phyloP scores from a whole-genome alignment of 92 coral and sea anemone species.

The Phenganax marumi region DNA sequence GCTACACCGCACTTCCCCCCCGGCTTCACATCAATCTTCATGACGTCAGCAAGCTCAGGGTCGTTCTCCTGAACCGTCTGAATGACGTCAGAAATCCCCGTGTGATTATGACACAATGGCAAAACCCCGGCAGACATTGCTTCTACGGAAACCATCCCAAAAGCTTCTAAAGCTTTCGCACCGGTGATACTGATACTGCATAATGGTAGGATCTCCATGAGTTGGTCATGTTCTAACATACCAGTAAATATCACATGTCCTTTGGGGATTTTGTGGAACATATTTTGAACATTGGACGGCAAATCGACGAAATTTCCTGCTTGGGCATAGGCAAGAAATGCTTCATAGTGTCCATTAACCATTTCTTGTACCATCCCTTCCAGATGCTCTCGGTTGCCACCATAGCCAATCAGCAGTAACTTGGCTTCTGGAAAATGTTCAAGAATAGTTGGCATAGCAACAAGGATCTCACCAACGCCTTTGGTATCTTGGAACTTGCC shows the following conservation, averaged over 20 bases:
- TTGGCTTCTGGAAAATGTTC: slow-evolving; percentile 70
- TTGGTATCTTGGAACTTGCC: slow-evolving; percentile 75
- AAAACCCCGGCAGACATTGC: slow-evolving; percentile 90
- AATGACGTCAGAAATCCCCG: slow-evolving; percentile 75
- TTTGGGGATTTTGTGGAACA: slow-evolving; percentile 66
- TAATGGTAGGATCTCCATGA: slow-evolving; percentile 73
- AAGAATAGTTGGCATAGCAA: slow-evolving; percentile 72
- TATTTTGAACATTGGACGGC: slow-evolving; percentile 59
- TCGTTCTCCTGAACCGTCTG: slow-evolving; percentile 65
- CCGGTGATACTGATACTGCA: slow-evolving; percentile 69
- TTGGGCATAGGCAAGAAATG: slow-evolving; percentile 76
- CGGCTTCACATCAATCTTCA: slow-evolving; percentile 70
- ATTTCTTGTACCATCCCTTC: slow-evolving; percentile 76
- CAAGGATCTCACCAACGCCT: slow-evolving; percentile 80
- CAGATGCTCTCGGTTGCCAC: slow-evolving; percentile 76
- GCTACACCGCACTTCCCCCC: slow-evolving; percentile 79
- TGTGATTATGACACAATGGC: slow-evolving; percentile 74
- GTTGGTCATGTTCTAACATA: slow-evolving; percentile 69
- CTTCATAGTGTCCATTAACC: slow-evolving; percentile 65
- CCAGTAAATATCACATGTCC: slow-evolving; percentile 78
- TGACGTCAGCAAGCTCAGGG: slow-evolving; percentile 65
- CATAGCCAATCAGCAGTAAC: slow-evolving; percentile 73
- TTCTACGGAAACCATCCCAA: slow-evolving; percentile 85
- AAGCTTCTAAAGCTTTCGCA: slow-evolving; percentile 75
- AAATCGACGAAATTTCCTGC: slow-evolving; percentile 80